These are phyloP conservation scores for Himalopsyche japonica DNA, from an alignment of 2,888 invertebrate genomes.

Conservation along the genomic window DNA sequence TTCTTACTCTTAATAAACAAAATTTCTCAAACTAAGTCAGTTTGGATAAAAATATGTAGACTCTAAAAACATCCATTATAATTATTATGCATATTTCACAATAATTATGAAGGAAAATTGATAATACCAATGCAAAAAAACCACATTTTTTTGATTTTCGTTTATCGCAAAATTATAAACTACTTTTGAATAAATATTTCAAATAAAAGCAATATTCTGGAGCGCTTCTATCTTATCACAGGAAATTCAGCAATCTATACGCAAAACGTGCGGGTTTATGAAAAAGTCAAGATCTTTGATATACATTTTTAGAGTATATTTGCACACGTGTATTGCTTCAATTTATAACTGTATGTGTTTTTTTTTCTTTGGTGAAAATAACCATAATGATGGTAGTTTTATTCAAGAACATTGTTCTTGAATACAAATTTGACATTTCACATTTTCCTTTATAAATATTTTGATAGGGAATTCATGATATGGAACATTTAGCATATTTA, in stretches of 20 bases:
- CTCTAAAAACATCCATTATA: too few relatives aligned
- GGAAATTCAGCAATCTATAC: conserved; percentile 2
- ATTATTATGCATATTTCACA: too few relatives aligned
- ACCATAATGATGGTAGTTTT: neutral
- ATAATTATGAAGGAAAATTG: too few relatives aligned
- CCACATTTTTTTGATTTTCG: neutral
- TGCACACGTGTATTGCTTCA: neutral
- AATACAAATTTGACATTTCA: neutral
- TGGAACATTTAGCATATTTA: too few relatives aligned
- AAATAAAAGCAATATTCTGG: neutral
- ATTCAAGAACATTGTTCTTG: neutral
- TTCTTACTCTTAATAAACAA: too few relatives aligned
- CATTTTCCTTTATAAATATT: neutral
- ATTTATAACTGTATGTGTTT: neutral
- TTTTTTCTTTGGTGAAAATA: neutral
- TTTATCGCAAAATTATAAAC: neutral
- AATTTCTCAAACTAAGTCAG: too few relatives aligned
- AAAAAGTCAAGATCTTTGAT: neutral
- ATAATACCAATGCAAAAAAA: too few relatives aligned
- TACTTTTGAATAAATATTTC: neutral
- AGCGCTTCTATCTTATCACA: neutral
- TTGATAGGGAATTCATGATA: too few relatives aligned
- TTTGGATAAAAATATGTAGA: too few relatives aligned
- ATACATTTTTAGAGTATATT: neutral
- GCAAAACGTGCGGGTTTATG: neutral